phyloP scores from a whole-genome alignment of 2,797 vertebrate genomes.

The Rhynchonycteris naso region DNA sequence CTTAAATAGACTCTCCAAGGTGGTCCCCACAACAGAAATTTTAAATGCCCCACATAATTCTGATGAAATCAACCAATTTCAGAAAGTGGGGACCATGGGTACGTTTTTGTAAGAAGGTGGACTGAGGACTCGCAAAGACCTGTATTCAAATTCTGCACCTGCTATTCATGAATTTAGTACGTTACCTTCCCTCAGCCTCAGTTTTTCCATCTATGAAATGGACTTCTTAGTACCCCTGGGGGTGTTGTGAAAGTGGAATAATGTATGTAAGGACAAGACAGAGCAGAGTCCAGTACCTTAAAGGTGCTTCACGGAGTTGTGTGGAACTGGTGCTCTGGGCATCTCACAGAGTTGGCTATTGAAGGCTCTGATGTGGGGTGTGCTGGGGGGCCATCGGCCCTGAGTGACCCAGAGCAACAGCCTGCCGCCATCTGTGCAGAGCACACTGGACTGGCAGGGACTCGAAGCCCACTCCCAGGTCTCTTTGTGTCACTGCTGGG shows the following conservation, averaged over 20 bases:
- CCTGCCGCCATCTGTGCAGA: not conserved
- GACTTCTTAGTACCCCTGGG: not conserved
- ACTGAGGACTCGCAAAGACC: not conserved
- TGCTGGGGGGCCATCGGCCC: fast-evolving
- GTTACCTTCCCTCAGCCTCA: not conserved
- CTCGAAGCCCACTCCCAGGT: fast-evolving
- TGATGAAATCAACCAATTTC: not conserved
- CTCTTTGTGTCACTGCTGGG: not conserved
- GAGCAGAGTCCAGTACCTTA: not conserved
- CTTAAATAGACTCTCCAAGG: no score
- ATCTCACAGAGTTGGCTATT: fast-evolving
- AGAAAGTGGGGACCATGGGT: not conserved
- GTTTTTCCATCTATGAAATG: not conserved
- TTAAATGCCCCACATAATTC: not conserved
- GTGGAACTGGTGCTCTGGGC: not conserved
- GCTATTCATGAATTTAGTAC: not conserved
- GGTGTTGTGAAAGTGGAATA: not conserved
- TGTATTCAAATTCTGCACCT: not conserved
- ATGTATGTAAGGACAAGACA: not conserved
- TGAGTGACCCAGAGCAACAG: not conserved
- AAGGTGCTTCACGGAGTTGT: not conserved
- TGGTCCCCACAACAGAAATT: no score
- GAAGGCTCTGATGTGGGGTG: not conserved
- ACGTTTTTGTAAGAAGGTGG: not conserved
- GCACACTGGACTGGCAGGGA: fast-evolving